Evolutionary conservation across 2,888 invertebrate genomes (phyloP).

Genomic region (Sphaerophoria taeniata): DNA sequence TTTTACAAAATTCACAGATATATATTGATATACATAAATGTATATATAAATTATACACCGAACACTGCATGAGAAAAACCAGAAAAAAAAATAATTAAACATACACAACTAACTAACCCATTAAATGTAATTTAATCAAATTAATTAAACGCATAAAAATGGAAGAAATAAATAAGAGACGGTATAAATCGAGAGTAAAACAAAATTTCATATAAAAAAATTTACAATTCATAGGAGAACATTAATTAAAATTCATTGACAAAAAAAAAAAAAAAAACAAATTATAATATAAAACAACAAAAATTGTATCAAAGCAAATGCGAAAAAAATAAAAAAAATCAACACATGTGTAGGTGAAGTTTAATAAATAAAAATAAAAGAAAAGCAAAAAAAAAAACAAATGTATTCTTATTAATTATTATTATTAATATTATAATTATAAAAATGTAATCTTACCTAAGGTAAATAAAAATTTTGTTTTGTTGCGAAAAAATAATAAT

Average conservation of each 20-base stretch:
- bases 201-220: slow-evolving; percentile 71
- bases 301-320: slow-evolving; percentile 69
- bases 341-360: slow-evolving; percentile 73
- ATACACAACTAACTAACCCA: slow-evolving; percentile 70
- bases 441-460: slow-evolving; percentile 74
- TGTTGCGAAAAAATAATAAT: slow-evolving; percentile 69
- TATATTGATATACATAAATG: slow-evolving; percentile 74
- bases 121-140: slow-evolving; percentile 62
- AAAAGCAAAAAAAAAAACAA: slow-evolving; percentile 65
- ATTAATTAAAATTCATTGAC: slow-evolving; percentile 57
- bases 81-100: slow-evolving; percentile 8
- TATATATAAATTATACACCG: slow-evolving; percentile 53
- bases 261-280: slow-evolving; percentile 11
- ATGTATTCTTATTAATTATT: slow-evolving; percentile 77
- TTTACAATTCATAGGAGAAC: slow-evolving; percentile 70
- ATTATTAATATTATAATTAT: slow-evolving; percentile 69
- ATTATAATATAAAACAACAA: slow-evolving; percentile 49
- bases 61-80: slow-evolving; percentile 49
- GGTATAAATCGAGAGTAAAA: slow-evolving; percentile 55
- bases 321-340: slow-evolving; percentile 64
- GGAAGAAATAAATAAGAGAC: slow-evolving; percentile 35
- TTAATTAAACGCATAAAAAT: slow-evolving; percentile 35
- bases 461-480: slow-evolving; percentile 75
- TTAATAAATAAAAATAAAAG: slow-evolving; percentile 67
- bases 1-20: slow-evolving; percentile 75